Percentiles rank a stretch among this genome's conserved stretches.
Conservation (phyloP, 2,113 vertebrate species). For the Paramormyrops kingsleyae region DNA sequence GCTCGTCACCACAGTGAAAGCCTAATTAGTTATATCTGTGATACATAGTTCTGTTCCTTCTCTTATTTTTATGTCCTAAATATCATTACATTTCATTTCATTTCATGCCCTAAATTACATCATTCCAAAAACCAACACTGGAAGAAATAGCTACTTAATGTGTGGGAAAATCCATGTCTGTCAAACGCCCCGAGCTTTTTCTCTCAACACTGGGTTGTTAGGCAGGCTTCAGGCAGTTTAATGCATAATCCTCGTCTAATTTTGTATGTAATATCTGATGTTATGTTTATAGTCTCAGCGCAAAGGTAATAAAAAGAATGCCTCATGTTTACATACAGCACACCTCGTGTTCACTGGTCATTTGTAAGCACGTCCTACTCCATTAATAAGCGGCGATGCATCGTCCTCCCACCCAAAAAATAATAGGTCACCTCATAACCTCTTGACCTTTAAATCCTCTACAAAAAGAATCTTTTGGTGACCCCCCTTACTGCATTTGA, state of each 20-base stretch:
- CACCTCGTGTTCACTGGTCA: not conserved
- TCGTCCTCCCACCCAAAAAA: not conserved
- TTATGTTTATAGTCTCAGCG: not conserved
- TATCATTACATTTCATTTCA: not conserved
- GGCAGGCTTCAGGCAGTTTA: not conserved
- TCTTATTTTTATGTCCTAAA: not conserved
- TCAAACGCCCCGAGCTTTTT: not conserved
- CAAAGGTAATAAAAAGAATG: not conserved
- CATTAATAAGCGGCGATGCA: not conserved
- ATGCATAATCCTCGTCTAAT: not conserved
- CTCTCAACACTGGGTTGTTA: not conserved
- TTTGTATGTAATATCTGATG: not conserved
- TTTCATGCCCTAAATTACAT: not conserved
- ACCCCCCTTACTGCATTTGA: not conserved
- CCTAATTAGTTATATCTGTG: not conserved
- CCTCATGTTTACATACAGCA: not conserved
- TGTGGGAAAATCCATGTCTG: not conserved
- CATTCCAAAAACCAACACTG: not conserved
- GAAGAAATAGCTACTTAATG: not conserved
- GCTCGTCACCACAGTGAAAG: not conserved
- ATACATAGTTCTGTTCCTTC: not conserved
- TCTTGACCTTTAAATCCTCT: not conserved
- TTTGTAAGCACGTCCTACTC: not conserved
- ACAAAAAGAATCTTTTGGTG: not conserved
- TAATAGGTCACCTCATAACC: conserved; percentile 3